phyloP scores from a whole-genome alignment of 2,797 vertebrate species.

The Danio albolineatus region DNA sequence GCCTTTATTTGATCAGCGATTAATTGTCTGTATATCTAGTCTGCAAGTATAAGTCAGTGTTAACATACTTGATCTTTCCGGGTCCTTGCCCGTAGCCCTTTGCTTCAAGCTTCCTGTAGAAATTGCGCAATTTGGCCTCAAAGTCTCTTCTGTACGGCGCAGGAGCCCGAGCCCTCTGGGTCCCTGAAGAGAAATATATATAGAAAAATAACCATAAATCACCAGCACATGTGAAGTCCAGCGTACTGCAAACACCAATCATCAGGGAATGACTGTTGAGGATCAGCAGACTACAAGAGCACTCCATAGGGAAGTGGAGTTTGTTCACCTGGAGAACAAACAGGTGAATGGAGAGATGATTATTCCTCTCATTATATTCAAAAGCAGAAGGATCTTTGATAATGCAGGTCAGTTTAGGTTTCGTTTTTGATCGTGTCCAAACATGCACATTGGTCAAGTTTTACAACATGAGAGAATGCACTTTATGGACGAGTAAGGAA shows the following conservation, averaged over 20 bases:
- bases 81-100: conserved; percentile 92
- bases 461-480: not conserved
- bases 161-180: conserved; percentile 87
- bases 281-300: conserved; percentile 10
- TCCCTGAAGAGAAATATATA: conserved; percentile 74
- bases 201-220: not conserved
- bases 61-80: conserved; percentile 88
- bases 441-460: conserved; percentile 17
- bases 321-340: conserved; percentile 5
- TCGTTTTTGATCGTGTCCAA: not conserved
- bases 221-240: not conserved
- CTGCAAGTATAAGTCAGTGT: too few species aligned
- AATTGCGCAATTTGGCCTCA: conserved; percentile 90
- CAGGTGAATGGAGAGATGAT: not conserved
- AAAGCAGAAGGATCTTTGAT: not conserved
- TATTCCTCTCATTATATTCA: not conserved
- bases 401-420: not conserved
- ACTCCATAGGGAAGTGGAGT: not conserved
- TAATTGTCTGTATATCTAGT: too few species aligned
- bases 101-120: conserved; percentile 91
- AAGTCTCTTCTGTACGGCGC: conserved; percentile 91
- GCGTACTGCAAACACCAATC: not conserved
- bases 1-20: too few species aligned
- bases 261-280: conserved; percentile 1
- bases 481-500: conserved; percentile 3